Base-by-base conservation (phyloP, 2,797 vertebrate species). In the Psittacula echo region DNA sequence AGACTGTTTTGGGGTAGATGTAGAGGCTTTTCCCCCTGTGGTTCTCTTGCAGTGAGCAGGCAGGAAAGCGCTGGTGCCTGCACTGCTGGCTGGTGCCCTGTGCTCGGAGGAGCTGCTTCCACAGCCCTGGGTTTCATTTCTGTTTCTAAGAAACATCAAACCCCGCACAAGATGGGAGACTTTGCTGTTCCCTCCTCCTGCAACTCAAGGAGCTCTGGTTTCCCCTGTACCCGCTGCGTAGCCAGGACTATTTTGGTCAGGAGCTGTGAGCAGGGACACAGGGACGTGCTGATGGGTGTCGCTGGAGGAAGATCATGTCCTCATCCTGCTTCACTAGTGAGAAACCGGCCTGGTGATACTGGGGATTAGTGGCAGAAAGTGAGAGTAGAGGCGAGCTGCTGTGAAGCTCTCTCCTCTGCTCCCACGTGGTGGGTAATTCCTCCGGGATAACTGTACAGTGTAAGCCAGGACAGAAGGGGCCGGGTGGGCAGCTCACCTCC, bases 1-100 rank as follows among this genome's bases (percentile, higher is more conserved):
- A 70, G 44, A 24, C 26, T 30, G 0, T 50, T 85, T 42, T 66
- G 75, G 12, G 26, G 24, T 42, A 24, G 41, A 29, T 80, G 39
- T 64, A 45, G 18, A 34, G 11, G 12, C 16, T 83, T 53, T 76
- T 5, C 15, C 14, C 42, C 26, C 9, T 6, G 60, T 19, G 61
- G 27, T 53, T 65, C 32, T 47, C 29, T 32, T 45, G 53, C 37
- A 30, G 4, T 61, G 27, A 85, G 7, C 29, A 53, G 27, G 12
- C 14, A 1, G 0, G 3, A 14, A 51, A 12, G 18, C 2, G 1
- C 30, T 87, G 77, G 30, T 32, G 30, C 53, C 27, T 32, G 0
- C 0, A 2, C 53, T 66, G 26, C 79, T 70, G 24, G 20, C 39
- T 92, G 1, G 12, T 62, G 67, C 56, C 22, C 39, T 20, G 88